These are phyloP conservation scores for Ennomos fuscantarius DNA, from an alignment of 2,888 invertebrate species.

Conservation along the genomic window DNA sequence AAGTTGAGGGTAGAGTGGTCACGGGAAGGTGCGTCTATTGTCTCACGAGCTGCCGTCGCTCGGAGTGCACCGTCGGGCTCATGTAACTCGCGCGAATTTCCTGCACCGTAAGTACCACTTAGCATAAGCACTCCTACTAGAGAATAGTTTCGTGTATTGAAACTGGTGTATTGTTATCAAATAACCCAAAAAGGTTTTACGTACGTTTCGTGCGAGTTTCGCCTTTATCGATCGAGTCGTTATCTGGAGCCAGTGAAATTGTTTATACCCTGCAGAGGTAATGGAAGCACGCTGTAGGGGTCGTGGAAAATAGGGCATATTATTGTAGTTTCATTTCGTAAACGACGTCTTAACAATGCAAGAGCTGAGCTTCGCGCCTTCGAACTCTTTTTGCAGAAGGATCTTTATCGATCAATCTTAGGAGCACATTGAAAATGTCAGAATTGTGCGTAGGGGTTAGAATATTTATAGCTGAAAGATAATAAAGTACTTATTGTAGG, in stretches of 20 bases:
- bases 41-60: slow-evolving; percentile 54
- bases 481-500: slow-evolving; percentile 3
- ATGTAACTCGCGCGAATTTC: slow-evolving; percentile 67
- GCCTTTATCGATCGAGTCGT: slow-evolving; percentile 68
- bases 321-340: slow-evolving; percentile 10
- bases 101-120: slow-evolving; percentile 65
- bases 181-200: slow-evolving; percentile 8
- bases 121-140: slow-evolving; percentile 23
- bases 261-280: slow-evolving; percentile 53
- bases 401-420: slow-evolving; percentile 67
- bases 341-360: slow-evolving; percentile 7
- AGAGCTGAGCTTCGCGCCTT: slow-evolving; percentile 43
- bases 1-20: slow-evolving; percentile 71
- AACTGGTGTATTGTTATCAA: slow-evolving; percentile 24
- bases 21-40: slow-evolving; percentile 65
- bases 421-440: slow-evolving; percentile 40
- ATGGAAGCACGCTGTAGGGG: slow-evolving; percentile 29
- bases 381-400: slow-evolving; percentile 40
- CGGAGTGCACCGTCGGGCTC: slow-evolving; percentile 60
- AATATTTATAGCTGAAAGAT: slow-evolving; percentile 5
- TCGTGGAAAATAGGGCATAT: slow-evolving; percentile 27
- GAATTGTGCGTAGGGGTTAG: slow-evolving; percentile 17
- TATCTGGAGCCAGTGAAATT: slow-evolving; percentile 59
- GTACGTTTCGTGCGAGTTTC: slow-evolving; percentile 23
- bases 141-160: slow-evolving; percentile 8